phyloP scores from a whole-genome alignment of 2,888 invertebrate genomes.

The Flexamia atlantica region DNA sequence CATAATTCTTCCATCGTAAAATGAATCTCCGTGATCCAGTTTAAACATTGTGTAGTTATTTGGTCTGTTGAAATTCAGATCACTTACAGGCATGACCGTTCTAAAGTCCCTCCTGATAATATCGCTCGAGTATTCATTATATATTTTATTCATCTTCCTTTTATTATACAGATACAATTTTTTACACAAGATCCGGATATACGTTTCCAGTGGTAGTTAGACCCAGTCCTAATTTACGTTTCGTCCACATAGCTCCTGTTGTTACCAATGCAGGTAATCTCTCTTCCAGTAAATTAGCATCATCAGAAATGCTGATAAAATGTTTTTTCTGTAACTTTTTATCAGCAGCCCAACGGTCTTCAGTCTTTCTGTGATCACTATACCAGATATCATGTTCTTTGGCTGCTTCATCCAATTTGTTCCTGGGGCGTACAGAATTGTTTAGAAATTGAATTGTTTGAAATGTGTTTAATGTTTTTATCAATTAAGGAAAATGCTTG shows the following conservation, averaged over 20 bases:
- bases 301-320: slow-evolving; percentile 60
- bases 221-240: slow-evolving; percentile 43
- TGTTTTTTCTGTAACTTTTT: slow-evolving; percentile 56
- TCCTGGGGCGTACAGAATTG: too few relatives aligned
- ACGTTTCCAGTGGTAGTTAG: slow-evolving; percentile 10
- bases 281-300: too few relatives aligned
- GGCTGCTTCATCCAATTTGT: slow-evolving; percentile 66
- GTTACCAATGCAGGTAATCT: too few relatives aligned
- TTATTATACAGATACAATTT: not conserved
- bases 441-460: too few relatives aligned
- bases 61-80: slow-evolving; percentile 25
- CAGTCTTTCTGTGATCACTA: slow-evolving; percentile 12
- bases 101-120: slow-evolving; percentile 37
- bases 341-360: slow-evolving; percentile 63
- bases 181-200: slow-evolving; percentile 14
- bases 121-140: not conserved
- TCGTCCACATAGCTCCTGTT: slow-evolving; percentile 21
- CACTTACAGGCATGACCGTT: slow-evolving; percentile 18
- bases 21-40: slow-evolving; percentile 50
- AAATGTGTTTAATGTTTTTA: too few relatives aligned
- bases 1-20: slow-evolving; percentile 41
- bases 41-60: slow-evolving; percentile 48
- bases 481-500: too few relatives aligned
- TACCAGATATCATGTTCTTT: slow-evolving; percentile 66
- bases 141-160: slow-evolving; percentile 30